A percentile compares a stretch with the other conserved stretches of the same genome.
phyloP scores from a whole-genome alignment of 2,888 invertebrate genomes.

The Chydorus sphaericus region DNA sequence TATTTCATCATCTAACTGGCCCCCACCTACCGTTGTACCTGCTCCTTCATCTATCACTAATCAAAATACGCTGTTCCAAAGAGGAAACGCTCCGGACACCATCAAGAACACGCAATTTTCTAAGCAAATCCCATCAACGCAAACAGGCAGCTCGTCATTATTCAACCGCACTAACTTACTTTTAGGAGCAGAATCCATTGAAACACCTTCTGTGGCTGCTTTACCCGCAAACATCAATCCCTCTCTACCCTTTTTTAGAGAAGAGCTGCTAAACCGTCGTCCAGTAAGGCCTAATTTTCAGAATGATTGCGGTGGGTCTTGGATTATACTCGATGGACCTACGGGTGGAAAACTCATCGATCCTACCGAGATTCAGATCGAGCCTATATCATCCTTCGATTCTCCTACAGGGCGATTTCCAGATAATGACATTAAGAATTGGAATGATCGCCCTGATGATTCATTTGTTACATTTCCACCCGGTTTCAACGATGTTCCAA shows the following conservation, averaged over 20 bases:
- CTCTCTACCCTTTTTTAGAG: not conserved
- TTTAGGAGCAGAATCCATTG: not conserved
- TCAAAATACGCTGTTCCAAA: not conserved
- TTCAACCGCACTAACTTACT: no score
- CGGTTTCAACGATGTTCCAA: not conserved
- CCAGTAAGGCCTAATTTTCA: not conserved
- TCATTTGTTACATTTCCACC: not conserved
- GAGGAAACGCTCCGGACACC: not conserved
- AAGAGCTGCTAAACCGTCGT: not conserved
- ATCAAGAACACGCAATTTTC: no score
- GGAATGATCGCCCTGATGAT: no score
- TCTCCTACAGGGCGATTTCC: not conserved
- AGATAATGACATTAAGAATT: no score
- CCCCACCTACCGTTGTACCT: not conserved
- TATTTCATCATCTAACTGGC: not conserved
- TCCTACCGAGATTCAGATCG: not conserved
- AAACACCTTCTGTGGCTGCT: not conserved
- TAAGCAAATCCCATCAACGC: no score
- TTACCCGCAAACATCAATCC: not conserved
- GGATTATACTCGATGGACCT: constrained; percentile 2
- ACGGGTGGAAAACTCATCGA: not conserved
- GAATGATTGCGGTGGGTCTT: constrained; percentile 8
- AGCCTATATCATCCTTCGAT: not conserved
- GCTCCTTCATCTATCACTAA: no score
- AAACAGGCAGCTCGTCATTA: no score